A percentile compares a stretch with the other conserved stretches of the same genome.
Conservation (phyloP, 2,888 invertebrate genomes). For the Dichetophora obliterata region DNA sequence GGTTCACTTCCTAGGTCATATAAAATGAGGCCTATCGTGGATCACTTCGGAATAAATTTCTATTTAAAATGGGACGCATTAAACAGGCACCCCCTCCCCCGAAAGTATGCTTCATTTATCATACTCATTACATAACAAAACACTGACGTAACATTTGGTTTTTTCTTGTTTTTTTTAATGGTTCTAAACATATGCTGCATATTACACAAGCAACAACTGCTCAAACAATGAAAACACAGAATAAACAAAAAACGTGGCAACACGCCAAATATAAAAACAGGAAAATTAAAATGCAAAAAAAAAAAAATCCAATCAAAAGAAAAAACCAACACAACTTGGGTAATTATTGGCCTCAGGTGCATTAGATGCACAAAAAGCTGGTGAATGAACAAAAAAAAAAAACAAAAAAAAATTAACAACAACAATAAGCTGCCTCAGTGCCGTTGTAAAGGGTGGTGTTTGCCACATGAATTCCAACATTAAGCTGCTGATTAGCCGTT, state of each 20-base stretch:
- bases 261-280: conserved; percentile 38
- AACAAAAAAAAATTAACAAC: conserved; percentile 3
- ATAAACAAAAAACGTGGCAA: conserved; percentile 23
- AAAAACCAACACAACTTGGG: conserved; percentile 29
- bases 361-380: conserved; percentile 37
- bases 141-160: neutral
- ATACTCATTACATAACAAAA: neutral
- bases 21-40: too few relatives aligned
- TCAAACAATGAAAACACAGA: neutral
- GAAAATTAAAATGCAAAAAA: conserved; percentile 41
- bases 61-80: neutral
- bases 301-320: neutral
- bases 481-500: neutral
- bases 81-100: neutral
- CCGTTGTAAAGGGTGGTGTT: neutral
- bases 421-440: neutral
- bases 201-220: neutral
- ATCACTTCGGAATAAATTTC: neutral
- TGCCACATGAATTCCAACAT: neutral
- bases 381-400: conserved; percentile 17
- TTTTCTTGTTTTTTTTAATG: neutral
- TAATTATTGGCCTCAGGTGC: conserved; percentile 49
- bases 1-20: too few relatives aligned
- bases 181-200: too few relatives aligned
- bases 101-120: neutral